A percentile compares a stretch with the other conserved stretches of the same genome.
These are phyloP conservation scores for Xanthorhoe spadicearia DNA, from an alignment of 2,888 invertebrate genomes.

Conservation along the genomic window DNA sequence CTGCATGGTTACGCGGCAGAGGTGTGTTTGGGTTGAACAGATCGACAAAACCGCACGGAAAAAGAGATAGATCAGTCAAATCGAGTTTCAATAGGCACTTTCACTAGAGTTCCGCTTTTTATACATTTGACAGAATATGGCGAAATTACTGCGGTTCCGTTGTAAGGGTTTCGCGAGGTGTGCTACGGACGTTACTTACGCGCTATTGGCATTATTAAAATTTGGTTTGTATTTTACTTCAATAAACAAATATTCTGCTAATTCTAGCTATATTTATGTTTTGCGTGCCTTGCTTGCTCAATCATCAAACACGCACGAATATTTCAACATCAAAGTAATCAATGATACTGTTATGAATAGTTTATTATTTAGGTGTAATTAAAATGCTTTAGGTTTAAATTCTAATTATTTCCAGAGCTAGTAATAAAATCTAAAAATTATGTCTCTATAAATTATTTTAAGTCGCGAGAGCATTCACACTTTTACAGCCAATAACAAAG, in stretches of 20 bases:
- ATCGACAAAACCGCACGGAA: too few relatives aligned
- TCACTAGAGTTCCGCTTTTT: too few relatives aligned
- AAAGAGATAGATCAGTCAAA: too few relatives aligned
- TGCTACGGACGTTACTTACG: not conserved
- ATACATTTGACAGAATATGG: too few relatives aligned
- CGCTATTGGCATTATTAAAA: not conserved
- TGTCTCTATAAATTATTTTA: slow-evolving; percentile 22
- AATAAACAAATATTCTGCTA: not conserved
- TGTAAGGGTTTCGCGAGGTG: too few relatives aligned
- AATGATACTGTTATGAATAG: not conserved
- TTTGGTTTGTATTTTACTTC: not conserved
- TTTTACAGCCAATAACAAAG: slow-evolving; percentile 32
- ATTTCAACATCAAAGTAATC: not conserved
- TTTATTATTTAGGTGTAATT: not conserved
- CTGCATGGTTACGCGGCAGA: too few relatives aligned
- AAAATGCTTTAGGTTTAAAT: not conserved
- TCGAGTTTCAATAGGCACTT: too few relatives aligned
- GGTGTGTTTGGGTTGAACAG: too few relatives aligned
- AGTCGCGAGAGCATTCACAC: slow-evolving; percentile 23
- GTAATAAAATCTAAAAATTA: slow-evolving; percentile 5
- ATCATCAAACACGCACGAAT: not conserved
- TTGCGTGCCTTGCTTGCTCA: slow-evolving; percentile 1
- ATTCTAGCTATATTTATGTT: slow-evolving; percentile 1
- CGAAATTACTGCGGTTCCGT: too few relatives aligned
- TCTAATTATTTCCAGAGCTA: not conserved